phyloP scores from a whole-genome alignment of 2,797 vertebrate species.

The Eidolon dupreanum region DNA sequence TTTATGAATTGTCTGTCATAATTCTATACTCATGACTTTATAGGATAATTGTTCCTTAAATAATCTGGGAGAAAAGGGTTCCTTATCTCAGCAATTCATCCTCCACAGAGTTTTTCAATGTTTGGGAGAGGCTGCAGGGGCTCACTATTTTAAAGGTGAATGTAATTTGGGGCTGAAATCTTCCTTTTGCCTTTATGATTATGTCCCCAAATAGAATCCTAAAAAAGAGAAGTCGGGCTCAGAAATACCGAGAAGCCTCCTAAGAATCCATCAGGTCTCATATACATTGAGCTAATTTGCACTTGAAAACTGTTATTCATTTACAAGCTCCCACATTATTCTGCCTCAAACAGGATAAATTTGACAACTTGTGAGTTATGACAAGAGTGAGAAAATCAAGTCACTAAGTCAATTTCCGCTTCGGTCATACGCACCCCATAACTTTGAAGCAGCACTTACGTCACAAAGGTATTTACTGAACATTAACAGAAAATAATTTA shows the following conservation, averaged over 20 bases:
- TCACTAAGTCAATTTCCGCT: conserved; percentile 39
- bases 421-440: background rate
- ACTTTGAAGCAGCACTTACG: background rate
- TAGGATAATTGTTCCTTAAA: background rate
- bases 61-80: background rate
- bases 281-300: background rate
- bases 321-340: conserved; percentile 35
- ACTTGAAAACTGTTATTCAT: conserved; percentile 27
- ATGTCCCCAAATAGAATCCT: conserved; percentile 35
- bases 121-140: background rate
- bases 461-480: conserved; percentile 4
- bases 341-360: background rate
- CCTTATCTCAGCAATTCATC: background rate
- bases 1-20: background rate
- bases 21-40: background rate
- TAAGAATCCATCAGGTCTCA: conserved; percentile 8
- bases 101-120: background rate
- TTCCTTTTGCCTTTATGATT: conserved; percentile 31
- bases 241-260: background rate
- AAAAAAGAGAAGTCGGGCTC: conserved; percentile 35
- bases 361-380: conserved; percentile 16
- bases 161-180: background rate
- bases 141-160: conserved; percentile 40
- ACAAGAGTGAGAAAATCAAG: conserved; percentile 38
- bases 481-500: conserved; percentile 43